Evolutionary conservation across 2,888 invertebrate genomes (phyloP).

Genomic region (Balanococcus diminutus): DNA sequence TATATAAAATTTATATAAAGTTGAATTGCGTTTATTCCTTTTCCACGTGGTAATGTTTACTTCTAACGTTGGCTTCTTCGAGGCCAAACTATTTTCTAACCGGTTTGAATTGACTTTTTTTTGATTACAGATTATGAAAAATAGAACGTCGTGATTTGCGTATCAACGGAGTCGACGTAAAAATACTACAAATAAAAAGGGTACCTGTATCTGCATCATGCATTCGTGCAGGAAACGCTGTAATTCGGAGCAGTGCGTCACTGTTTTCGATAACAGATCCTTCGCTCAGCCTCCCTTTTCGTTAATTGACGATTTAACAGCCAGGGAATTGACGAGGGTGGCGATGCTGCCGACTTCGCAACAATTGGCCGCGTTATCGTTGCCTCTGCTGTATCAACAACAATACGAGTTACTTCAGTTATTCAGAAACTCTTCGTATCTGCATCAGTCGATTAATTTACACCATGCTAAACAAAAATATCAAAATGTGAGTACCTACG

Average conservation of each 20-base stretch:
- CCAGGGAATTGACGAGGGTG: slow-evolving; percentile 29
- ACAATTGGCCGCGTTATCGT: slow-evolving; percentile 44
- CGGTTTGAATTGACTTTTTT: neutral
- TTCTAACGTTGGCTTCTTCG: neutral
- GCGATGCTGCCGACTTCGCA: slow-evolving; percentile 47
- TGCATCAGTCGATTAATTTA: slow-evolving; percentile 53
- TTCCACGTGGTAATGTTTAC: neutral
- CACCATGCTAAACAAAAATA: slow-evolving; percentile 51
- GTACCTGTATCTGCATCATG: neutral
- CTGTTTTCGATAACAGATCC: neutral
- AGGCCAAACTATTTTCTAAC: neutral
- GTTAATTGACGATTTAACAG: slow-evolving; percentile 15
- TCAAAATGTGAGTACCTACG: slow-evolving; percentile 21
- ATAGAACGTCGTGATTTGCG: neutral
- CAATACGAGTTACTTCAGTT: slow-evolving; percentile 56
- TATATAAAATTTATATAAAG: too few species aligned
- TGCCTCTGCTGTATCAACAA: slow-evolving; percentile 56
- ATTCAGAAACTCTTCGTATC: slow-evolving; percentile 51
- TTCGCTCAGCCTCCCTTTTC: neutral
- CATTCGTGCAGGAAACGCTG: slow-evolving; percentile 47
- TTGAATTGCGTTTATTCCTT: too few species aligned
- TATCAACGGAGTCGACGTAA: neutral
- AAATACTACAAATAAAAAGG: neutral
- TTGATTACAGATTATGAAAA: neutral
- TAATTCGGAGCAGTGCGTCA: slow-evolving; percentile 34